A percentile compares a stretch with the other conserved stretches of the same genome.
Evolutionary conservation across 2,797 vertebrate genomes (phyloP).

Genomic region (Triplophysa bombifrons): DNA sequence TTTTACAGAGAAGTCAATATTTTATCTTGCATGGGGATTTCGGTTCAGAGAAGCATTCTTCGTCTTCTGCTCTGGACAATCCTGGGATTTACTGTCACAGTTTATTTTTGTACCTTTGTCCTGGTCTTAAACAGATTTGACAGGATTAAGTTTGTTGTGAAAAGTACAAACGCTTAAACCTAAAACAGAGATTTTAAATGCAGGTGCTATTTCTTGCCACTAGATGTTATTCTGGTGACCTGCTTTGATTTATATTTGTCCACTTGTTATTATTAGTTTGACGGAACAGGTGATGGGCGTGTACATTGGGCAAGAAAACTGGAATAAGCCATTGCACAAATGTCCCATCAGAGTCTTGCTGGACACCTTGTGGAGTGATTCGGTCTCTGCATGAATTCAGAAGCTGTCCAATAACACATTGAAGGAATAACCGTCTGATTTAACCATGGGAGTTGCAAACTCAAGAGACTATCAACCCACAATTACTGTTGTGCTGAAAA

Average conservation of each 20-base stretch:
- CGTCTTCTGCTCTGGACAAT: conserved; percentile 31
- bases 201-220: conserved; percentile 45
- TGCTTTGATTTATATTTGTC: conserved; percentile 50
- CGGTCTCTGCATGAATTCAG: conserved; percentile 1
- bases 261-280: conserved; percentile 52
- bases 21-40: conserved; percentile 23
- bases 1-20: conserved; percentile 32
- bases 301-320: conserved; percentile 41
- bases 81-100: conserved; percentile 62
- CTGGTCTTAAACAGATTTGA: conserved; percentile 71
- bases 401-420: background rate
- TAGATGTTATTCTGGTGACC: conserved; percentile 2
- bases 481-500: conserved; percentile 70
- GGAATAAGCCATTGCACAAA: conserved; percentile 48
- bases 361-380: background rate
- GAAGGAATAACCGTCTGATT: conserved; percentile 9
- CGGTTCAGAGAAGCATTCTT: background rate
- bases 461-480: conserved; percentile 75
- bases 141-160: conserved; percentile 73
- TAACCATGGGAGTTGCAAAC: conserved; percentile 76
- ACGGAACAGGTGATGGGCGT: conserved; percentile 45
- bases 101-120: conserved; percentile 68
- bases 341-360: conserved; percentile 28
- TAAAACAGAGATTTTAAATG: conserved; percentile 10
- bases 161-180: conserved; percentile 47